These are phyloP conservation scores for Myotis daubentonii DNA, from an alignment of 2,797 vertebrate genomes.

Conservation along the genomic window DNA sequence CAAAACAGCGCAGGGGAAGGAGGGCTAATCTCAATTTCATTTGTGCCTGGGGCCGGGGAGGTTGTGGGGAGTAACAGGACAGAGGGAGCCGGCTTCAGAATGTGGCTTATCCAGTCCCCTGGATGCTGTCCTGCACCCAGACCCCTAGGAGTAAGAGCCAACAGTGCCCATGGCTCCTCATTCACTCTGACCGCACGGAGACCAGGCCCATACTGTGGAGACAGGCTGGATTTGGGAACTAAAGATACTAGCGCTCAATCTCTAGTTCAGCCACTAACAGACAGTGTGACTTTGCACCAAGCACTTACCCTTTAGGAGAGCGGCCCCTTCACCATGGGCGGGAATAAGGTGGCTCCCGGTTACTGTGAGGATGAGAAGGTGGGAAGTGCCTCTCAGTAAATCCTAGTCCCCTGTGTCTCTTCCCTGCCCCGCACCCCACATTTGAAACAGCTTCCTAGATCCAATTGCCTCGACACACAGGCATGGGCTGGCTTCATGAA, in stretches of 20 bases:
- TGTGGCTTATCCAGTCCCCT: background rate
- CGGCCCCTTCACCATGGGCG: background rate
- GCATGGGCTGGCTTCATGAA: background rate
- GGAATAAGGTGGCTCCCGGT: background rate
- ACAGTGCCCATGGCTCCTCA: background rate
- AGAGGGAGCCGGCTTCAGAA: background rate
- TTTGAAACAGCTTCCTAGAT: background rate
- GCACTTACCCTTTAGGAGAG: background rate
- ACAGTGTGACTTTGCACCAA: background rate
- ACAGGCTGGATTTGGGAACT: background rate
- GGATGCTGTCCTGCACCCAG: background rate
- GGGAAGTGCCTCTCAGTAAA: background rate
- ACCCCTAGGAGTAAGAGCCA: background rate
- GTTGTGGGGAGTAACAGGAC: rapidly evolving
- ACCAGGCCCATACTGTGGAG: background rate
- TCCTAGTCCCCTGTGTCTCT: background rate
- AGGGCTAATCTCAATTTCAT: background rate
- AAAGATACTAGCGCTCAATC: background rate
- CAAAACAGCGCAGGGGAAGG: background rate
- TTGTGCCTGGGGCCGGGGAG: background rate
- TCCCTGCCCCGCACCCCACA: background rate
- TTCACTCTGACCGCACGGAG: background rate
- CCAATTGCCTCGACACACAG: background rate
- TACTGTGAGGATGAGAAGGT: background rate
- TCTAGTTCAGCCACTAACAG: background rate